phyloP scores from a whole-genome alignment of 2,888 invertebrate genomes.

The Trichogramma dendrolimi region DNA sequence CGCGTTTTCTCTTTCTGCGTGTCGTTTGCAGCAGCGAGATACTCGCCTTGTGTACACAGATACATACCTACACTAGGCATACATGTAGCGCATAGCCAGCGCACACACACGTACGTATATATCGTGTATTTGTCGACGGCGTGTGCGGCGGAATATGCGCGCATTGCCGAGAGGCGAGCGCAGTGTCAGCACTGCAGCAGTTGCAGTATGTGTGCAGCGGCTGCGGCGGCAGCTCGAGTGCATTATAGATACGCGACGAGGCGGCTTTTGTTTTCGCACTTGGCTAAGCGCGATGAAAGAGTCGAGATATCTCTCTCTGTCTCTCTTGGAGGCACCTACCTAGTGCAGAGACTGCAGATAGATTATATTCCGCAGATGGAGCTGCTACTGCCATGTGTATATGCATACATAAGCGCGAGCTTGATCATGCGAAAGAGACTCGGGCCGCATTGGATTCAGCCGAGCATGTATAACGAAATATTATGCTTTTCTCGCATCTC shows the following conservation, averaged over 20 bases:
- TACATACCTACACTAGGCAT: no score
- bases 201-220: conserved; percentile 3
- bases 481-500: no score
- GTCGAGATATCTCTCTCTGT: background rate
- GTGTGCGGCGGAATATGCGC: conserved; percentile 11
- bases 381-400: background rate
- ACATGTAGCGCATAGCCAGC: no score
- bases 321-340: no score
- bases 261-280: conserved; percentile 8
- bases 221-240: background rate
- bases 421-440: background rate
- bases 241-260: background rate
- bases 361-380: background rate
- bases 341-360: background rate
- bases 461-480: no score
- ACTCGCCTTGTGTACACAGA: no score
- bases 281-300: conserved; percentile 1
- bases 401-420: conserved; percentile 2
- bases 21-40: no score
- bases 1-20: no score
- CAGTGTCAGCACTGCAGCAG: conserved; percentile 1
- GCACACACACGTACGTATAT: no score
- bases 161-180: conserved; percentile 4
- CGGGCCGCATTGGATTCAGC: no score
- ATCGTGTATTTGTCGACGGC: background rate